Base-by-base conservation (phyloP, 2,797 vertebrate species). In the Parauchenoglanis ngamensis region DNA sequence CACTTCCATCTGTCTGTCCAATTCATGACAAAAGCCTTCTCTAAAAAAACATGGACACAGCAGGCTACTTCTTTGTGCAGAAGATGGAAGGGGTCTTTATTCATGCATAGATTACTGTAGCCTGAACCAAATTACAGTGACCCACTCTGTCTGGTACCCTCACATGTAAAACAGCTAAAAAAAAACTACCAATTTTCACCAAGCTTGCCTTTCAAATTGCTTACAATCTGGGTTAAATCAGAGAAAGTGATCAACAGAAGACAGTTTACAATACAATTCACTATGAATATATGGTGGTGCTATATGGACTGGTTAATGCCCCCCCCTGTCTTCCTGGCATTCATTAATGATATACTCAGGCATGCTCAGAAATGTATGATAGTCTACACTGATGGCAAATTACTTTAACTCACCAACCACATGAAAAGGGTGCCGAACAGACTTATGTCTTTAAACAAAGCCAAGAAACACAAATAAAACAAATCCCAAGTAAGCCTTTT, bases 61-160 rank as follows among this genome's bases (percentile, higher is more conserved):
- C 59, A 67, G 61, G 40, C 35, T 49, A 83, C 44, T 17, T 83
- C 80, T 70, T 70, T 70, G 19, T 25, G 65, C 35, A 23, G 46
- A 35, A 54, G 49, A 70, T 35, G 28, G 49, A 84, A 15, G 21
- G 7, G 82, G 49, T 70, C 28, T 84, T 83, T 8, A 52, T 31
- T 83, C 65, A 35, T 70, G 17, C 61, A 83, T 19, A 83, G 12
- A 83, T 83, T 31, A 83, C 40, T 83, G 17, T 61, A 12, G 35
- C 44, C 61, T 83, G 61, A 67, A 83, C 46, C 28, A 83, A 52
- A 35, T 52, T 28, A 54, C 81, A 83, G n/a, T 83, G 65, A 54
- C 61, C 81, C 65, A 54, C 81, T 83, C 46, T 68, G 44, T 80
- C 31, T 61, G 56, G 21, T 83, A 65, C 25, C 40, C 13, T 82